phyloP scores from a whole-genome alignment of 2,888 invertebrate genomes.

The Noctuana brunneofusca region DNA sequence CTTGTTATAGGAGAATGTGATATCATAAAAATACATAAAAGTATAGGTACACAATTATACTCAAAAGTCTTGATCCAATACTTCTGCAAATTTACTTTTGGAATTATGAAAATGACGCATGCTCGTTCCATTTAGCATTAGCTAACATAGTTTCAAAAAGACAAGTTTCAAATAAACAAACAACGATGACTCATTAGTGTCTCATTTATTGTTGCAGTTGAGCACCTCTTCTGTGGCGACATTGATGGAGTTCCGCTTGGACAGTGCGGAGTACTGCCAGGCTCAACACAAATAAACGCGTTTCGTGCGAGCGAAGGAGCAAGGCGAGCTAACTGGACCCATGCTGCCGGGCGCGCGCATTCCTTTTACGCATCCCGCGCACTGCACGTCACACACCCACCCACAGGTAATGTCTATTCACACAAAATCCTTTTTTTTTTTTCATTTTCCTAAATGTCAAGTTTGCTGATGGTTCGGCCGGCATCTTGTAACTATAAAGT shows the following conservation, averaged over 20 bases:
- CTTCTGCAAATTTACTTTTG: neutral
- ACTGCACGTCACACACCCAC: slow-evolving; percentile 63
- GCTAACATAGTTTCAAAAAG: neutral
- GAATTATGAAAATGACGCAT: neutral
- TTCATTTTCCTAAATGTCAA: neutral
- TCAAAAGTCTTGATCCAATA: neutral
- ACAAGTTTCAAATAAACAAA: slow-evolving; percentile 1
- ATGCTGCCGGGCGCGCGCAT: slow-evolving; percentile 73
- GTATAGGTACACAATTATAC: too few relatives aligned
- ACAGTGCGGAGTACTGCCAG: slow-evolving; percentile 99
- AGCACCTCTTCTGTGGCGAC: slow-evolving; percentile 94
- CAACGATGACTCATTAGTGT: slow-evolving; percentile 20
- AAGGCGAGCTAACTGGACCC: slow-evolving; percentile 62
- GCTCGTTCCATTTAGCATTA: neutral
- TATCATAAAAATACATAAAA: too few relatives aligned
- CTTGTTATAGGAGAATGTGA: too few relatives aligned
- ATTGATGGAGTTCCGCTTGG: slow-evolving; percentile 99
- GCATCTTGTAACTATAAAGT: slow-evolving; percentile 23
- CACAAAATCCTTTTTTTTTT: neutral
- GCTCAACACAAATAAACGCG: slow-evolving; percentile 97
- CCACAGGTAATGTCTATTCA: slow-evolving; percentile 56
- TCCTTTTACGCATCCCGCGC: slow-evolving; percentile 63
- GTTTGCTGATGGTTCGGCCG: neutral
- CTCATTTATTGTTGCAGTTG: slow-evolving; percentile 84
- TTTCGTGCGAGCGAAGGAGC: slow-evolving; percentile 58